These are phyloP conservation scores for Cryptocephalus primarius DNA, from an alignment of 2,888 invertebrate species.

Conservation along the genomic window DNA sequence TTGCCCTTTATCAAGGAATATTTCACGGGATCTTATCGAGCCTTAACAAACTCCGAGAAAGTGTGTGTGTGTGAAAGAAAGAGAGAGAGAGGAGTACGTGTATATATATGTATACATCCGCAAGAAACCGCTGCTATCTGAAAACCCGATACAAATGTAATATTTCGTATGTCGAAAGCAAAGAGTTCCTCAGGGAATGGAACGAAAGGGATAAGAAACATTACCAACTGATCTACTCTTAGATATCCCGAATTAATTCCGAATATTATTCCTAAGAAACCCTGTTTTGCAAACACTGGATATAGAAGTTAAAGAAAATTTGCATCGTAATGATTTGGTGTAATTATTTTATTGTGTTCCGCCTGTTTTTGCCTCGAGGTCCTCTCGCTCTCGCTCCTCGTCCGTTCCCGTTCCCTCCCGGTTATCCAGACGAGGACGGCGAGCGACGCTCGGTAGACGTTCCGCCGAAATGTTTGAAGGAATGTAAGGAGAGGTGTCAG, in stretches of 20 bases:
- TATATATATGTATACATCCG: no score
- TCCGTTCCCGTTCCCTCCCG: slow-evolving; percentile 1
- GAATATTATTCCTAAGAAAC: slow-evolving; percentile 35
- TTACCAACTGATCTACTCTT: slow-evolving; percentile 32
- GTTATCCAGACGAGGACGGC: neutral
- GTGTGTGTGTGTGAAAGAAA: no score
- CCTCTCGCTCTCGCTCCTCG: slow-evolving; percentile 5
- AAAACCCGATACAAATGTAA: slow-evolving; percentile 23
- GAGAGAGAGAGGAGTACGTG: no score
- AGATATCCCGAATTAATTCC: slow-evolving; percentile 36
- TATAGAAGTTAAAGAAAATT: slow-evolving; percentile 37
- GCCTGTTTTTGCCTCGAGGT: slow-evolving; percentile 8
- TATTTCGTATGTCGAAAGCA: slow-evolving; percentile 32
- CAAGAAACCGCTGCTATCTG: neutral
- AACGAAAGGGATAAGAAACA: slow-evolving; percentile 29
- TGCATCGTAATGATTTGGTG: slow-evolving; percentile 36
- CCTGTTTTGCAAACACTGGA: slow-evolving; percentile 31
- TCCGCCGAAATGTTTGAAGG: slow-evolving; percentile 22
- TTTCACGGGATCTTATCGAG: no score
- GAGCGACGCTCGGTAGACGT: neutral
- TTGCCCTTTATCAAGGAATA: no score
- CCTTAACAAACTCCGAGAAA: no score
- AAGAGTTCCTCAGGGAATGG: slow-evolving; percentile 28
- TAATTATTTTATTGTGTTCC: slow-evolving; percentile 30
- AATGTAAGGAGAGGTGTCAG: slow-evolving; percentile 27